Conservation (phyloP, 2,113 vertebrate species). For the Diadophis punctatus region DNA sequence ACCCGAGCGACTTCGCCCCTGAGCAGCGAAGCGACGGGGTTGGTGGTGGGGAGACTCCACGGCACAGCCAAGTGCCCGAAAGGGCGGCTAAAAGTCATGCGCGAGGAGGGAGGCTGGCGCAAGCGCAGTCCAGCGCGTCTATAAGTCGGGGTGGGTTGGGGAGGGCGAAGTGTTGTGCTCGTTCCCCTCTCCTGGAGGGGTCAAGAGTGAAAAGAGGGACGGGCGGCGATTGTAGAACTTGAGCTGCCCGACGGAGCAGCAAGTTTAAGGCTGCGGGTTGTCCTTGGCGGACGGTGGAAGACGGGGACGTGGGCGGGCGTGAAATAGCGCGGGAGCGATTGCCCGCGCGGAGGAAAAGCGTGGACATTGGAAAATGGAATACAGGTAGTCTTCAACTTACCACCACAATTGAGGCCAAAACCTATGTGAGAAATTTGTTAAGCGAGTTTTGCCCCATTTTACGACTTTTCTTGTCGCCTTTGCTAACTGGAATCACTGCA, state of each 20-base stretch:
- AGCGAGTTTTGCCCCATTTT: too few relatives aligned
- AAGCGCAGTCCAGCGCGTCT: background rate
- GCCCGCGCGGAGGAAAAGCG: background rate
- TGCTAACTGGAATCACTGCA: too few relatives aligned
- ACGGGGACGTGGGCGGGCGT: background rate
- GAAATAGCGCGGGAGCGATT: background rate
- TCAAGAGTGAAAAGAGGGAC: background rate
- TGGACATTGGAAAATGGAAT: too few relatives aligned
- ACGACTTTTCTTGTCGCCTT: too few relatives aligned
- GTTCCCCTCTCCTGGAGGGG: background rate
- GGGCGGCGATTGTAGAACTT: background rate
- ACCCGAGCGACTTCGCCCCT: constrained; percentile 24
- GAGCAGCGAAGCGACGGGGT: background rate
- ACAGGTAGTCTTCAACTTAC: too few relatives aligned
- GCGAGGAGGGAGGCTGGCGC: background rate
- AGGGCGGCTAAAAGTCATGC: background rate
- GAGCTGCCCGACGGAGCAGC: background rate
- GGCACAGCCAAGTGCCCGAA: background rate
- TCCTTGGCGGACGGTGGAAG: background rate
- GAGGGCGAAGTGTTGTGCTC: too few relatives aligned
- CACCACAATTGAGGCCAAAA: too few relatives aligned
- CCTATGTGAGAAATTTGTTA: too few relatives aligned
- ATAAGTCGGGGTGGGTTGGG: accelerated
- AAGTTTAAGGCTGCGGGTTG: background rate
- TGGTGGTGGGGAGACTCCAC: background rate